Conservation (phyloP, 1,140 invertebrate genomes). For the Zaprionus kolodkinae region DNA sequence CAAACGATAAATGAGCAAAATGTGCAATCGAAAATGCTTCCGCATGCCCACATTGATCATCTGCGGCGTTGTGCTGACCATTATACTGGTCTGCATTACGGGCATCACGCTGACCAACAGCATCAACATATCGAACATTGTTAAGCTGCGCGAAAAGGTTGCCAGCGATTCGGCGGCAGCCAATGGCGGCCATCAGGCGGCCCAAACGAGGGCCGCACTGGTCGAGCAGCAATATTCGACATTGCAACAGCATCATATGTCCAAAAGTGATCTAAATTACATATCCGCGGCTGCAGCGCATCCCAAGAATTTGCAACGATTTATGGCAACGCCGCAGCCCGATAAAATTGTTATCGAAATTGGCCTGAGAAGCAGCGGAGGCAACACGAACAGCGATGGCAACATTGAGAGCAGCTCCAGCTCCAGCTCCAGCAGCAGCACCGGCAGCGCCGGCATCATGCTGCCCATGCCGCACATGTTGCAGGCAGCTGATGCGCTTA, state of each 20-base stretch:
- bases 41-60: conserved; percentile 82
- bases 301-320: conserved; percentile 75
- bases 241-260: conserved; percentile 77
- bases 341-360: conserved; percentile 83
- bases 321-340: conserved; percentile 36
- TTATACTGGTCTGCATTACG: conserved; percentile 83
- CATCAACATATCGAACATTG: conserved; percentile 82
- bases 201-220: conserved; percentile 74
- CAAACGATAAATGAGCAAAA: conserved; percentile 44
- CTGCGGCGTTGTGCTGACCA: conserved; percentile 80
- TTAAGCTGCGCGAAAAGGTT: conserved; percentile 79
- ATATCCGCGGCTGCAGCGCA: conserved; percentile 64
- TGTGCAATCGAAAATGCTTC: conserved; percentile 82
- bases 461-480: conserved; percentile 54
- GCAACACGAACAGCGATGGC: conserved; percentile 13
- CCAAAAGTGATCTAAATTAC: conserved; percentile 79
- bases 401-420: conserved; percentile 1
- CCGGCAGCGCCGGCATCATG: conserved; percentile 13
- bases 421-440: conserved; percentile 13
- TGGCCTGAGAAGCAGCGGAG: conserved; percentile 36
- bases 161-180: conserved; percentile 81
- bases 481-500: conserved; percentile 63
- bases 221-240: conserved; percentile 82
- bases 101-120: conserved; percentile 82
- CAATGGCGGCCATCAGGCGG: conserved; percentile 75